These are phyloP conservation scores for Melanotaenia parkinsoni DNA, from an alignment of 2,797 vertebrate species.

Conservation along the genomic window DNA sequence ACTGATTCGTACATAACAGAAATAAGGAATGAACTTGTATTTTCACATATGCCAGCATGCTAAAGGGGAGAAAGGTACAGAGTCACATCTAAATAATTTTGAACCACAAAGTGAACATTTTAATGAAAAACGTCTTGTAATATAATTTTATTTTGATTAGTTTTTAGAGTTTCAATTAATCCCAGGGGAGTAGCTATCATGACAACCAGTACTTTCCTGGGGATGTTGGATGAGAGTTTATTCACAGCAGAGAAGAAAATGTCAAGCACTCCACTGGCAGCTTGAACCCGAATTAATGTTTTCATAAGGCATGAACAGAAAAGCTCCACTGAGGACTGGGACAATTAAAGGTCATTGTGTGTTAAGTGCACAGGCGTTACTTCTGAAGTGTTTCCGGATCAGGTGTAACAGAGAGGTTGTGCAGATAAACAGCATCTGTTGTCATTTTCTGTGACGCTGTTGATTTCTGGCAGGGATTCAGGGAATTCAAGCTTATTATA, in stretches of 20 bases:
- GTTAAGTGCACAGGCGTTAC: conserved; percentile 42
- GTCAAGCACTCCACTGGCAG: conserved; percentile 12
- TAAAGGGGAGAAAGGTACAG: background rate
- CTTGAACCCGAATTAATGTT: conserved; percentile 19
- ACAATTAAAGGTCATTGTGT: conserved; percentile 50
- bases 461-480: conserved; percentile 1
- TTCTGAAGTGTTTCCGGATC: conserved; percentile 40
- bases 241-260: conserved; percentile 24
- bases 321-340: conserved; percentile 28
- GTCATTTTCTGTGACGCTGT: conserved; percentile 9
- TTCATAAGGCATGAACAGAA: conserved; percentile 42
- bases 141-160: background rate
- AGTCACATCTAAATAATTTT: background rate
- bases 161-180: background rate
- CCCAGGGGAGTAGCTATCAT: background rate
- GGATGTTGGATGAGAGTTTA: conserved; percentile 5
- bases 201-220: background rate
- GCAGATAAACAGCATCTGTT: background rate
- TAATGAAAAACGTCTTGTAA: background rate
- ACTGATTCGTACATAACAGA: background rate
- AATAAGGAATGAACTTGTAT: background rate
- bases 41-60: background rate
- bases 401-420: conserved; percentile 23
- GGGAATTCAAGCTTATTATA: conserved; percentile 12
- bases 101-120: background rate